phyloP scores from a whole-genome alignment of 2,888 invertebrate genomes.

The Hylaea fasciaria region DNA sequence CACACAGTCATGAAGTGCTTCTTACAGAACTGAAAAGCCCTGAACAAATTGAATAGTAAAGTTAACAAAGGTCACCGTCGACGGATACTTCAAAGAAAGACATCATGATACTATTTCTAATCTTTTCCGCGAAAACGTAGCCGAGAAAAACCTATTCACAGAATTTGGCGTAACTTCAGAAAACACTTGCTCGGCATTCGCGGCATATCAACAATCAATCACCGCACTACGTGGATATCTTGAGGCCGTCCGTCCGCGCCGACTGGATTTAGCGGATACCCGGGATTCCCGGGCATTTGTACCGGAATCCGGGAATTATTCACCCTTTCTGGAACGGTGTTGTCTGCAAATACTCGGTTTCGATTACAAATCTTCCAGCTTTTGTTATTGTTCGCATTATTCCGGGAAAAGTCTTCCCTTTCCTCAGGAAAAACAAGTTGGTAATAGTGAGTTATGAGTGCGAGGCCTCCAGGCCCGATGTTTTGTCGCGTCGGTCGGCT shows the following conservation, averaged over 20 bases:
- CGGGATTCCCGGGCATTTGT: conserved; percentile 63
- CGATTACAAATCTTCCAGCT: conserved; percentile 58
- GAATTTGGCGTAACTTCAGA: conserved; percentile 7
- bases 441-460: conserved; percentile 70
- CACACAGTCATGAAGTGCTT: too few species aligned
- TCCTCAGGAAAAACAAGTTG: conserved; percentile 64
- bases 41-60: too few species aligned
- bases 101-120: not conserved
- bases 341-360: conserved; percentile 49
- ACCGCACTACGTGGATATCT: conserved; percentile 49
- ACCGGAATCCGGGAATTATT: conserved; percentile 66
- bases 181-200: conserved; percentile 18
- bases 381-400: conserved; percentile 42
- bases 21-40: too few species aligned
- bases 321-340: conserved; percentile 67
- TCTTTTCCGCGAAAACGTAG: not conserved
- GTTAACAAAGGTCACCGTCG: too few species aligned
- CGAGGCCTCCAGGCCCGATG: conserved; percentile 19
- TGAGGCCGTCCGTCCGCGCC: conserved; percentile 60
- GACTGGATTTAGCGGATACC: conserved; percentile 69
- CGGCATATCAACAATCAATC: conserved; percentile 51
- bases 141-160: not conserved
- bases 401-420: conserved; percentile 30
- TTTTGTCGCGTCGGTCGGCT: conserved; percentile 32
- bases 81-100: too few species aligned